Evolutionary conservation across 2,113 vertebrate genomes (phyloP), one percentile per base, ranked within the genome.

Genomic region (Echinops telfairi): DNA sequence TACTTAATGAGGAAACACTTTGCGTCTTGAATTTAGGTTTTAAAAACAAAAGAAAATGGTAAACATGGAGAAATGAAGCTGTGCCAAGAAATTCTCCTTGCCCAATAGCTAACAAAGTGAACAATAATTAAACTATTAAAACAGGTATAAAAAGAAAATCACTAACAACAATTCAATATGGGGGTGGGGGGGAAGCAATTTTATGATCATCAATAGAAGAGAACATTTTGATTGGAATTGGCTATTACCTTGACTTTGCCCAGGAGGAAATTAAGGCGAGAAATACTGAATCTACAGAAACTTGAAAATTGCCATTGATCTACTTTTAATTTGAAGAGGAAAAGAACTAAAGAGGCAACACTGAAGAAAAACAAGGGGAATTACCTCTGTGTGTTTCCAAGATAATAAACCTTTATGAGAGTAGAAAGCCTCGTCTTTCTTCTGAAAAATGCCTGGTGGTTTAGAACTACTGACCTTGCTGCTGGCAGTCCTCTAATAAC

Each of bases 61-160:
- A 89, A 36, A 73, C 17, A 38, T 17, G 16, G 12, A 12, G 62
- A 73, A 85, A 58, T 53, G 2, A 70, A 71, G 33, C 6, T 27
- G 20, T 76, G 71, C 23, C 38, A 40, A 36, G n/a, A 89, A 53
- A 80, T 94, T 81, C 57, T 11, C 82, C 38, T 76, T 81, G n/a
- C 20, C 38, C 27, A 33, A 53, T 53, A 53, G 47, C 47, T 53
- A 53, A 53, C 5, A 81, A 80, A 86, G 77, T 75, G 47, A 20
- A 90, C 23, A 25, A 73, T 81, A 66, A 66, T n/a, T 75, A 64
- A 90, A 79, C 25, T 57, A 17, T 47, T 86, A 20, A 83, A 90
- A 68, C 5, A 47, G 23, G 23, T 4, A 47, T 19, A 57, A 80
- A 79, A 84, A 38, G 53, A 23, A 62, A 62, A 62, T 3, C 25